These are phyloP conservation scores for Fundulus diaphanus DNA, from an alignment of 2,797 vertebrate species.

Conservation along the genomic window DNA sequence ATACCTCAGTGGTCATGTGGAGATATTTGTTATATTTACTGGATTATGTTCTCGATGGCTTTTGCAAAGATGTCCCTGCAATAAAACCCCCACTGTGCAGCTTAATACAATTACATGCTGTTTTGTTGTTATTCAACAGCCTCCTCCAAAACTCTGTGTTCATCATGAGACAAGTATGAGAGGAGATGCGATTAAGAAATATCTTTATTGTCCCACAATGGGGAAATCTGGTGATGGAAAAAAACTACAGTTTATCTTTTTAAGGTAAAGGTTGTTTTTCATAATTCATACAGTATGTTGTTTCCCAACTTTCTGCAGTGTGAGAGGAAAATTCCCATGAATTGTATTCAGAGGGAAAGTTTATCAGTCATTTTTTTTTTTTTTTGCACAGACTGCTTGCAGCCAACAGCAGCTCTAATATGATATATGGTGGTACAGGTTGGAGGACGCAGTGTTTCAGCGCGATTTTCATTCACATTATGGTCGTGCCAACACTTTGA, in stretches of 20 bases:
- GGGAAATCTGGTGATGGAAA: not conserved
- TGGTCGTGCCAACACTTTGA: not conserved
- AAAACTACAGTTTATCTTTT: not conserved
- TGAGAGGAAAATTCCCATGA: not conserved
- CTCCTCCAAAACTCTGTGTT: not conserved
- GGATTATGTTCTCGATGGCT: not conserved
- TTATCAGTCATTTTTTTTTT: conserved; percentile 8
- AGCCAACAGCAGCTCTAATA: conserved; percentile 34
- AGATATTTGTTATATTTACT: not conserved
- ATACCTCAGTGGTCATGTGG: not conserved
- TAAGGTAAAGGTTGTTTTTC: not conserved
- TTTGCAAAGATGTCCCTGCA: not conserved
- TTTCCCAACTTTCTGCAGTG: not conserved
- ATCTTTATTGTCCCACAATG: too few relatives aligned
- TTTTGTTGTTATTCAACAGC: not conserved
- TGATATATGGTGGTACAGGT: conserved; percentile 32
- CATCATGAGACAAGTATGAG: not conserved
- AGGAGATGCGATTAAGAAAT: not conserved
- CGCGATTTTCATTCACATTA: not conserved
- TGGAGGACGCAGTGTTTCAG: not conserved
- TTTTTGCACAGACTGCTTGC: not conserved
- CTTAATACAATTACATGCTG: not conserved
- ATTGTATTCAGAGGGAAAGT: not conserved
- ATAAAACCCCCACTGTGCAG: not conserved
- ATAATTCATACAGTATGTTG: not conserved